Percentiles rank a stretch among this genome's conserved stretches.
Evolutionary conservation across 2,888 invertebrate species (phyloP).

Genomic region (Tethea ocularis): DNA sequence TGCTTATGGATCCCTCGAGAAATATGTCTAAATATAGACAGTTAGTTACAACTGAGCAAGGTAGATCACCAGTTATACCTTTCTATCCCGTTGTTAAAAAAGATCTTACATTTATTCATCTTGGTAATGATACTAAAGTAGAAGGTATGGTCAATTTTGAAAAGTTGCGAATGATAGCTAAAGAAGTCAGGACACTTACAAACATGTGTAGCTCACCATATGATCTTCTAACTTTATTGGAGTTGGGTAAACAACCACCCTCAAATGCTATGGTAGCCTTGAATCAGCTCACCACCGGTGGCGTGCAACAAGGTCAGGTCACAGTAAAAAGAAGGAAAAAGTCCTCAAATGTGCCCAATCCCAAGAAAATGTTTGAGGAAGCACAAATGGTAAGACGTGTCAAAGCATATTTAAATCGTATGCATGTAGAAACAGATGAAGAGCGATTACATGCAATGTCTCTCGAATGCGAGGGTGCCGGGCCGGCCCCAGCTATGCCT

Average conservation of each 20-base stretch:
- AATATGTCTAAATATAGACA: conserved; percentile 99
- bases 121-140: conserved; percentile 96
- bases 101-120: conserved; percentile 98
- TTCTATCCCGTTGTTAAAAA: conserved; percentile 96
- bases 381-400: conserved; percentile 99
- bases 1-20: conserved; percentile 98
- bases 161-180: conserved; percentile 98
- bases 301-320: conserved; percentile 88
- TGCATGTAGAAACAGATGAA: conserved; percentile 96
- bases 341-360: conserved; percentile 95
- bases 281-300: conserved; percentile 92
- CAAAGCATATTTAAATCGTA: conserved; percentile 96
- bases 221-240: conserved; percentile 92
- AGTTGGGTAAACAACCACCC: conserved; percentile 93
- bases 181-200: conserved; percentile 94
- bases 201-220: conserved; percentile 98
- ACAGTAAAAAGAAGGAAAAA: conserved; percentile 96
- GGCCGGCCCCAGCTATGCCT: conserved; percentile 85
- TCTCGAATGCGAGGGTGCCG: conserved; percentile 92
- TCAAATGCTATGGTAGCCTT: conserved; percentile 95
- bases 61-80: conserved; percentile 92
- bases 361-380: conserved; percentile 99
- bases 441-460: conserved; percentile 94
- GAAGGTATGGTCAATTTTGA: conserved; percentile 98
- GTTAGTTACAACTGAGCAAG: conserved; percentile 94